Conservation (phyloP, 2,797 vertebrate genomes). For the Hoplostethus mediterraneus region DNA sequence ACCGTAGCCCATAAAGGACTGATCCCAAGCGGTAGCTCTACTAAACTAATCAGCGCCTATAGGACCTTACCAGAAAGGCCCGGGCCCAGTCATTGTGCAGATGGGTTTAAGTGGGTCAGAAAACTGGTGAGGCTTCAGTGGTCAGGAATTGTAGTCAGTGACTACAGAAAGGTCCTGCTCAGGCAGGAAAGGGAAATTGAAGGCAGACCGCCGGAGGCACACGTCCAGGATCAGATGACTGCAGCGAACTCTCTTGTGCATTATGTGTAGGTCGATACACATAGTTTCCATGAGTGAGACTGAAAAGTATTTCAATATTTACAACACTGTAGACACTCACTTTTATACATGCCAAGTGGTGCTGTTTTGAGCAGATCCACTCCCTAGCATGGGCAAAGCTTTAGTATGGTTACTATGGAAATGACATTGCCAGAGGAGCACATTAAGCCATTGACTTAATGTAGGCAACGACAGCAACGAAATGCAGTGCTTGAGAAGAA, state of each 20-base stretch:
- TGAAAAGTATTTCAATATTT: slow-evolving; percentile 43
- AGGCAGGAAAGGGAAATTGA: slow-evolving; percentile 73
- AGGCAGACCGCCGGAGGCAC: slow-evolving; percentile 60
- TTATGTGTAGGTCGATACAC: slow-evolving; percentile 47
- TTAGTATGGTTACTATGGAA: slow-evolving; percentile 59
- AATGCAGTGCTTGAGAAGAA: not conserved
- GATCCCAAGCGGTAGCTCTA: slow-evolving; percentile 49
- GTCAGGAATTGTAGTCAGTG: slow-evolving; percentile 45
- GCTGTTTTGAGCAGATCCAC: slow-evolving; percentile 15
- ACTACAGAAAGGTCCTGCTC: slow-evolving; percentile 46
- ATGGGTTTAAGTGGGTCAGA: slow-evolving; percentile 67
- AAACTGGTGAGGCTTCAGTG: slow-evolving; percentile 45
- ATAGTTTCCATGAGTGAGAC: slow-evolving; percentile 57
- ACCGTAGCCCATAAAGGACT: slow-evolving; percentile 36
- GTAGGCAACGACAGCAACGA: slow-evolving; percentile 7
- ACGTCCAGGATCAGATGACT: slow-evolving; percentile 70
- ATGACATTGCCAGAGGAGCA: slow-evolving; percentile 54
- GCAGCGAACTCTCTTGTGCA: slow-evolving; percentile 49
- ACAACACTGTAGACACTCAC: slow-evolving; percentile 26
- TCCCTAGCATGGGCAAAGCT: slow-evolving; percentile 27
- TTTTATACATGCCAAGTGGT: slow-evolving; percentile 26
- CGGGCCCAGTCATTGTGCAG: slow-evolving; percentile 41
- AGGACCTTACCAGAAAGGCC: slow-evolving; percentile 28
- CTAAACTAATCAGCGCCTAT: slow-evolving; percentile 55
- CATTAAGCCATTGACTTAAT: slow-evolving; percentile 42